These are phyloP conservation scores for Seriola aureovittata DNA, from an alignment of 2,113 vertebrate genomes.

Conservation along the genomic window DNA sequence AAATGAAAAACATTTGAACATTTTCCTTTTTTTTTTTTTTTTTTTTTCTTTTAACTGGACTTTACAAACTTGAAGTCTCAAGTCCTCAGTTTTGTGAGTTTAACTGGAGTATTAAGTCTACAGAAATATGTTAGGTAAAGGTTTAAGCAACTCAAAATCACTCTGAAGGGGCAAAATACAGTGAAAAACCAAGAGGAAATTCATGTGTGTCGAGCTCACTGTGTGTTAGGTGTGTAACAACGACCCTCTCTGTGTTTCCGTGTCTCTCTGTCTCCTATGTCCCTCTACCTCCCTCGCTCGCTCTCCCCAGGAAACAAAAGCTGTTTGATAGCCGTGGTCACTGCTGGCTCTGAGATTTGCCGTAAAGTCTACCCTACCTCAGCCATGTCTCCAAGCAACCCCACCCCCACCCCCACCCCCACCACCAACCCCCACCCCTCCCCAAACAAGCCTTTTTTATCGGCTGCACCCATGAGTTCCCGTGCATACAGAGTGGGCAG, in stretches of 20 bases:
- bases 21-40: background rate
- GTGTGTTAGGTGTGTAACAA: slow-evolving; percentile 27
- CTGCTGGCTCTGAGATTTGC: slow-evolving; percentile 44
- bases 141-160: background rate
- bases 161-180: background rate
- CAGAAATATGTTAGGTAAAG: slow-evolving; percentile 6
- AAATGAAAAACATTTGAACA: background rate
- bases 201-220: slow-evolving; percentile 14
- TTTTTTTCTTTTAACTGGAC: background rate
- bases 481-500: slow-evolving; percentile 76
- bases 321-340: slow-evolving; percentile 51
- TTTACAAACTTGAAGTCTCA: background rate
- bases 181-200: slow-evolving; percentile 9
- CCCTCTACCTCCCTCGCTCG: background rate
- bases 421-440: background rate
- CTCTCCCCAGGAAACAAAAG: slow-evolving; percentile 28
- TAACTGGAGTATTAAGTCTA: background rate
- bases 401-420: background rate
- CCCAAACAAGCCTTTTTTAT: slow-evolving; percentile 68
- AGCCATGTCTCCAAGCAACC: slow-evolving; percentile 33
- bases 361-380: slow-evolving; percentile 42
- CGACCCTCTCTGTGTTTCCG: slow-evolving; percentile 34
- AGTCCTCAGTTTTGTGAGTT: background rate
- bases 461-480: slow-evolving; percentile 61
- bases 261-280: background rate